A percentile compares a stretch with the other conserved stretches of the same genome.
These are phyloP conservation scores for Chironomus tepperi DNA, from an alignment of 1,140 invertebrate species.

Conservation along the genomic window DNA sequence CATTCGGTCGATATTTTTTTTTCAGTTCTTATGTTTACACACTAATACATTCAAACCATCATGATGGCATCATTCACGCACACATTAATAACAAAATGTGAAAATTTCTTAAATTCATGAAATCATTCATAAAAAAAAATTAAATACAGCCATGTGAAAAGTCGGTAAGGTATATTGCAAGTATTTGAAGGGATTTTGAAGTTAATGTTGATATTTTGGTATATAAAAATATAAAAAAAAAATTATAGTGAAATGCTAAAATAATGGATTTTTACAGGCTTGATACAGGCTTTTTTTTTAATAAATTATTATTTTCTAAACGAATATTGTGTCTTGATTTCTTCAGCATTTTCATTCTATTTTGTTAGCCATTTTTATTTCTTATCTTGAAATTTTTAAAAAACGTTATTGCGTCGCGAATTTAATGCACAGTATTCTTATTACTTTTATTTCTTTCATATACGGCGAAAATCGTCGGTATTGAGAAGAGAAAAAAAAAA, in stretches of 20 bases:
- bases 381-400: no score
- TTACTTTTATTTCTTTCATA: not conserved
- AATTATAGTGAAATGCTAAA: not conserved
- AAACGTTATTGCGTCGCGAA: not conserved
- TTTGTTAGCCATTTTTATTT: constrained; percentile 16
- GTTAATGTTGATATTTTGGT: not conserved
- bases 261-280: not conserved
- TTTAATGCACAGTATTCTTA: not conserved
- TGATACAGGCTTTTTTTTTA: not conserved
- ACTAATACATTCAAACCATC: not conserved
- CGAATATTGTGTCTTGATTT: constrained; percentile 22
- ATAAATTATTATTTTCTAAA: not conserved
- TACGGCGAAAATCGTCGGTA: not conserved
- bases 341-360: not conserved
- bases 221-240: no score
- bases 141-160: no score
- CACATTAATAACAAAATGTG: not conserved
- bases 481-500: not conserved
- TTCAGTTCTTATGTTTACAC: not conserved
- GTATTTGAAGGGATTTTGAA: no score
- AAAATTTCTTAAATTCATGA: not conserved
- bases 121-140: not conserved
- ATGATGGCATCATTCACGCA: not conserved
- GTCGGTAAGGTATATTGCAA: no score
- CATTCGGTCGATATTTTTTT: not conserved